Conservation (phyloP, 2,888 invertebrate species). For the Hoplodrina ambigua region DNA sequence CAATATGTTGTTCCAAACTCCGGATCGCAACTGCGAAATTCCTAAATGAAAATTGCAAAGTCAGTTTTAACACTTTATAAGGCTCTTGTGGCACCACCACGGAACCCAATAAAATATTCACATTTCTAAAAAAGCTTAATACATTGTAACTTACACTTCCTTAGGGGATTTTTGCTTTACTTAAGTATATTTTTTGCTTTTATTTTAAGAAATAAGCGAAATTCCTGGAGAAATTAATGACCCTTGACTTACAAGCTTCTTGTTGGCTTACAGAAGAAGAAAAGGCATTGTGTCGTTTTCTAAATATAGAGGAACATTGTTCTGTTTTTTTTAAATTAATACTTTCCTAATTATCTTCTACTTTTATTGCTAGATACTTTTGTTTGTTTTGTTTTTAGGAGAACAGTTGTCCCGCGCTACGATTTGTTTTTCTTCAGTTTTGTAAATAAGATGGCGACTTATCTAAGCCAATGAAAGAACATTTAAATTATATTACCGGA, state of each 20-base stretch:
- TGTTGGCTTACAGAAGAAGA: conserved; percentile 19
- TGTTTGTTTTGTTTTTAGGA: too few relatives aligned
- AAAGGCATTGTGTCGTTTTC: neutral
- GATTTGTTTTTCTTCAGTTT: too few relatives aligned
- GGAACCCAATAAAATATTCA: conserved; percentile 15
- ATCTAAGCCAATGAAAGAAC: too few relatives aligned
- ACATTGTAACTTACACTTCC: conserved; percentile 35
- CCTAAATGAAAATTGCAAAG: too few relatives aligned
- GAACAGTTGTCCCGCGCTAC: too few relatives aligned
- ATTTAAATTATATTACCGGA: too few relatives aligned
- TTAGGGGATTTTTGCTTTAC: conserved; percentile 29
- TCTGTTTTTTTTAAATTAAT: conserved; percentile 1
- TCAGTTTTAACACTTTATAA: too few relatives aligned
- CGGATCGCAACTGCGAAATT: too few relatives aligned
- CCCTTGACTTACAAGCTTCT: conserved; percentile 30
- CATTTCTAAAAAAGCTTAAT: conserved; percentile 24
- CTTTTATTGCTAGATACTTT: neutral
- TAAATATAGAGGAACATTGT: conserved; percentile 1
- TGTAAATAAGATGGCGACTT: too few relatives aligned
- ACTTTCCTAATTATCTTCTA: neutral
- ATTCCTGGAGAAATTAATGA: conserved; percentile 45
- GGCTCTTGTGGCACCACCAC: neutral
- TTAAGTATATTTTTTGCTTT: conserved; percentile 37
- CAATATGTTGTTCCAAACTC: too few relatives aligned
- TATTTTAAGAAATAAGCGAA: conserved; percentile 28